A percentile compares a stretch with the other conserved stretches of the same genome.
Conservation (phyloP, 2,888 invertebrate genomes). For the Dicyrtoma fusca region DNA sequence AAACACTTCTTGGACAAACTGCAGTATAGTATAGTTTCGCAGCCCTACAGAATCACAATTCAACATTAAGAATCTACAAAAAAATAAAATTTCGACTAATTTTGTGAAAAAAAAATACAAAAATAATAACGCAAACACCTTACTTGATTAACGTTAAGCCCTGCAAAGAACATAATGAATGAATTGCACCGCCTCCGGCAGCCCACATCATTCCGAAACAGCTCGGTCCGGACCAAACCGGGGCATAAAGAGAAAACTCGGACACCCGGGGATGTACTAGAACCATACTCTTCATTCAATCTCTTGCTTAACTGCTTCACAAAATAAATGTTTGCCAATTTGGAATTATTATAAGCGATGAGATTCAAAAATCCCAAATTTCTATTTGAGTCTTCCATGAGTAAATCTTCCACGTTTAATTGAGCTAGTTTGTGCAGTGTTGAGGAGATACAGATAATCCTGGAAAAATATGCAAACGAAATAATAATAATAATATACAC, state of each 20-base stretch:
- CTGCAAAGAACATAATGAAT: slow-evolving; percentile 18
- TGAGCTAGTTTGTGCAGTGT: slow-evolving; percentile 55
- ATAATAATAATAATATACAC: too few species aligned
- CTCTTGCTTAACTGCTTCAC: slow-evolving; percentile 56
- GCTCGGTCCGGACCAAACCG: slow-evolving; percentile 44
- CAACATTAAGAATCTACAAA: neutral
- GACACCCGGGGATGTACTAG: slow-evolving; percentile 39
- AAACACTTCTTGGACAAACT: slow-evolving; percentile 8
- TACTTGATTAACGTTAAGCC: slow-evolving; percentile 7
- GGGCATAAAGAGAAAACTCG: slow-evolving; percentile 51
- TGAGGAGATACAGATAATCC: slow-evolving; percentile 57
- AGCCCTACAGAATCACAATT: neutral
- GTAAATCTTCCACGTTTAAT: slow-evolving; percentile 53
- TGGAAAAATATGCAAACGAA: slow-evolving; percentile 24
- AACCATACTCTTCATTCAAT: slow-evolving; percentile 23
- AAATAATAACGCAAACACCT: too few species aligned
- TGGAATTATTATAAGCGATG: slow-evolving; percentile 58
- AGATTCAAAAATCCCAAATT: slow-evolving; percentile 44
- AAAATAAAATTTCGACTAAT: neutral
- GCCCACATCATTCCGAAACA: slow-evolving; percentile 22
- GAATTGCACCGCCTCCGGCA: neutral
- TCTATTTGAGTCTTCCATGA: slow-evolving; percentile 28
- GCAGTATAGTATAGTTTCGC: slow-evolving; percentile 16
- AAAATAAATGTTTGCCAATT: slow-evolving; percentile 58
- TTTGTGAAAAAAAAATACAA: neutral